These are phyloP conservation scores for Drosophila nikananu DNA, from an alignment of 1,140 invertebrate genomes.

Conservation along the genomic window DNA sequence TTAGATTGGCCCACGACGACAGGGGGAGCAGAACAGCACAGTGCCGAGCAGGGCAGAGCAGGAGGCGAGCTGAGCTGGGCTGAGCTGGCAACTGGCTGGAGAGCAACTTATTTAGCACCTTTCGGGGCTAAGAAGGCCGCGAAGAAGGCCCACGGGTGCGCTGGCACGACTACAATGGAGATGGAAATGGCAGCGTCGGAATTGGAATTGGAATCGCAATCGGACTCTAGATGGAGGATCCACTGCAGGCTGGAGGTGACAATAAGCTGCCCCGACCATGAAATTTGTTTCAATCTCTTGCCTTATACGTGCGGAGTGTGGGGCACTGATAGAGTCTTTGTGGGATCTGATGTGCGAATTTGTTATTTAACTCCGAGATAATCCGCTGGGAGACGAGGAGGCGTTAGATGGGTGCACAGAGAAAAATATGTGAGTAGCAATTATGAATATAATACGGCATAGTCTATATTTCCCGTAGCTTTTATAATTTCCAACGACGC, in stretches of 20 bases:
- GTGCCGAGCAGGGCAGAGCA: neutral
- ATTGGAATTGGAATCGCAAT: conserved; percentile 25
- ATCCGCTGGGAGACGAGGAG: conserved; percentile 50
- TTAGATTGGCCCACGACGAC: conserved; percentile 77
- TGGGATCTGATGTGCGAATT: conserved; percentile 85
- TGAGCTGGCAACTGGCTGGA: conserved; percentile 1
- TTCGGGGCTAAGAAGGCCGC: conserved; percentile 17
- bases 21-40: conserved; percentile 6
- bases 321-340: conserved; percentile 75
- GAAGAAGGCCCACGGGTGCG: conserved; percentile 41
- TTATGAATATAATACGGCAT: no score
- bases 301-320: conserved; percentile 66
- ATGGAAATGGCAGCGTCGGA: conserved; percentile 38
- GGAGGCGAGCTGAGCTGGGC: conserved; percentile 11
- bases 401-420: conserved; percentile 72
- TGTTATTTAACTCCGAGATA: conserved; percentile 76
- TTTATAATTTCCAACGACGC: neutral
- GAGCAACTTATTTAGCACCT: conserved; percentile 69
- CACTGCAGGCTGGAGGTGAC: conserved; percentile 66
- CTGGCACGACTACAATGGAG: conserved; percentile 41
- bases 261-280: conserved; percentile 65
- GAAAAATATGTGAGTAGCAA: neutral
- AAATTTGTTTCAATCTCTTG: conserved; percentile 79
- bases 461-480: no score
- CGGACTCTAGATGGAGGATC: conserved; percentile 12